Evolutionary conservation across 2,888 invertebrate genomes (phyloP).

Genomic region (Nomada fabriciana): DNA sequence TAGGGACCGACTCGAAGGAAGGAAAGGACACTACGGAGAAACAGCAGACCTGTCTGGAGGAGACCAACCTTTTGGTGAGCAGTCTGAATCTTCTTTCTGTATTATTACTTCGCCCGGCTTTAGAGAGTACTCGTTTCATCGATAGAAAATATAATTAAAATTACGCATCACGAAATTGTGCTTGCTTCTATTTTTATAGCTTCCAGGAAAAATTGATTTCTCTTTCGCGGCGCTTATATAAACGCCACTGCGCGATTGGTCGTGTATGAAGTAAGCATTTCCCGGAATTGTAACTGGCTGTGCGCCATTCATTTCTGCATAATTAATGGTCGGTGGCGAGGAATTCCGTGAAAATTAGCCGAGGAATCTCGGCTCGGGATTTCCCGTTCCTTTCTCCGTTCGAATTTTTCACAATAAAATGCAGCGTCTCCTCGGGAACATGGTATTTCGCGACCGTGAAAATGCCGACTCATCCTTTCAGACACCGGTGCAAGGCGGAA

Average conservation of each 20-base stretch:
- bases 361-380: not conserved
- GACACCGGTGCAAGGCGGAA: slow-evolving; percentile 66
- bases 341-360: not conserved
- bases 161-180: no score
- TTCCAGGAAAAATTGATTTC: slow-evolving; percentile 41
- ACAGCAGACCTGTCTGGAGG: slow-evolving; percentile 80
- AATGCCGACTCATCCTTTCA: slow-evolving; percentile 38
- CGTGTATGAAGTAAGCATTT: slow-evolving; percentile 52
- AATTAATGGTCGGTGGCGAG: slow-evolving; percentile 47
- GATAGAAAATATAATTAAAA: not conserved
- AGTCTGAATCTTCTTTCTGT: no score
- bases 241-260: slow-evolving; percentile 48
- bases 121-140: not conserved
- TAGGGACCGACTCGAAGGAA: slow-evolving; percentile 70
- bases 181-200: not conserved
- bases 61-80: slow-evolving; percentile 79
- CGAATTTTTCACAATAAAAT: no score
- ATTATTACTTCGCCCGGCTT: not conserved
- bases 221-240: slow-evolving; percentile 57
- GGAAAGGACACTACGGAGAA: slow-evolving; percentile 77
- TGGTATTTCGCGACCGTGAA: not conserved
- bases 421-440: no score
- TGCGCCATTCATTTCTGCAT: slow-evolving; percentile 45
- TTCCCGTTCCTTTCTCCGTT: not conserved
- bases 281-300: slow-evolving; percentile 59